Evolutionary conservation across 2,797 vertebrate species (phyloP).

Genomic region (Oceanodroma leucorhoa): DNA sequence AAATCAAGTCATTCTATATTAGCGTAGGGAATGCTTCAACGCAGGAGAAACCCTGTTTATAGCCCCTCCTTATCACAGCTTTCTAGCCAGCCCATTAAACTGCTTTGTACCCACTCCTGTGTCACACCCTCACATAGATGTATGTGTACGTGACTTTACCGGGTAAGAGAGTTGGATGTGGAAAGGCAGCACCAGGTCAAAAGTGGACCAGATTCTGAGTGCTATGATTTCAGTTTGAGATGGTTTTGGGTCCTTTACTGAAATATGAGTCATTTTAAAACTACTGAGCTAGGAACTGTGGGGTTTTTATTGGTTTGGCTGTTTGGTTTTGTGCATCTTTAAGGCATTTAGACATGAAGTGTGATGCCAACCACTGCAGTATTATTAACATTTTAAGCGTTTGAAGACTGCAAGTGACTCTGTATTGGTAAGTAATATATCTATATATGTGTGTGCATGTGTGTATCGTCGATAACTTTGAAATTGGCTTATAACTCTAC

Average conservation of each 20-base stretch:
- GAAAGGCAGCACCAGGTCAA: neutral
- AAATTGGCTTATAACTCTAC: neutral
- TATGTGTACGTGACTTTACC: neutral
- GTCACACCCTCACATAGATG: neutral
- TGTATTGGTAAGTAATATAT: neutral
- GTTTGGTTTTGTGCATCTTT: slow-evolving; percentile 31
- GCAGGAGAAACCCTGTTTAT: neutral
- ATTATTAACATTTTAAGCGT: slow-evolving; percentile 16
- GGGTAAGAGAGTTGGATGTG: neutral
- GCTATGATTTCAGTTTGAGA: neutral
- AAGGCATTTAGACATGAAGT: slow-evolving; percentile 16
- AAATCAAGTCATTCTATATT: slow-evolving; percentile 53
- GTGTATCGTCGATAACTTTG: neutral
- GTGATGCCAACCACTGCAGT: neutral
- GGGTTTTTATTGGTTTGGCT: slow-evolving; percentile 15
- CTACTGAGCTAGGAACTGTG: neutral
- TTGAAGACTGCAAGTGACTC: neutral
- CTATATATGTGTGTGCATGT: neutral
- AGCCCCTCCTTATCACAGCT: neutral
- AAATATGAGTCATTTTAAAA: slow-evolving; percentile 21
- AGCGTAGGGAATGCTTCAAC: neutral
- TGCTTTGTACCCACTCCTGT: neutral
- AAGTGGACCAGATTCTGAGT: neutral
- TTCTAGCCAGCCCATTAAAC: neutral
- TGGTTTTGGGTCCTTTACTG: neutral